Evolutionary conservation across 1,140 invertebrate genomes (phyloP).

Genomic region (Drosophila micromelanica): DNA sequence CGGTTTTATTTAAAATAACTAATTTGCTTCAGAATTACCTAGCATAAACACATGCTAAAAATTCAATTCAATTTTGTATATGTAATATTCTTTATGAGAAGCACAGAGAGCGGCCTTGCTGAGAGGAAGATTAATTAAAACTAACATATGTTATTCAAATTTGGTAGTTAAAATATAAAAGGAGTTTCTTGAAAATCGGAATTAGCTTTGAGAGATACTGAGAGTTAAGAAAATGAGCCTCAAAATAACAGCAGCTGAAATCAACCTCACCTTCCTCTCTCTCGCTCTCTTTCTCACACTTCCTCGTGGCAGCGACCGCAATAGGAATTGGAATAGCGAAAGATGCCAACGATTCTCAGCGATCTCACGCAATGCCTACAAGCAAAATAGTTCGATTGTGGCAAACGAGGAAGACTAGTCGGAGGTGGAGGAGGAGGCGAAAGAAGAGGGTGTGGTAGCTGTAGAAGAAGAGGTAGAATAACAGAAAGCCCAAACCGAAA

Average conservation of each 20-base stretch:
- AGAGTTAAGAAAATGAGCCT: neutral
- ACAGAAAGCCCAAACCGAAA: slow-evolving; percentile 60
- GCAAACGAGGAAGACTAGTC: slow-evolving; percentile 2
- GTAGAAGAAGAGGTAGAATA: slow-evolving; percentile 20
- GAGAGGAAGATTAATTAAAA: too few species aligned
- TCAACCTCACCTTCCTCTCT: neutral
- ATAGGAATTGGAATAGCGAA: slow-evolving; percentile 28
- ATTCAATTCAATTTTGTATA: too few species aligned
- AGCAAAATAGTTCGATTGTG: slow-evolving; percentile 49
- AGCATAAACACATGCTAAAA: too few species aligned
- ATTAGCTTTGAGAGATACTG: neutral
- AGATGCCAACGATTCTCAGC: slow-evolving; percentile 25
- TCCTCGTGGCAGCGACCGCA: slow-evolving; percentile 6
- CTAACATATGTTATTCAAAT: too few species aligned
- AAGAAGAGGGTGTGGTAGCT: neutral
- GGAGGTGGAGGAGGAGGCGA: neutral
- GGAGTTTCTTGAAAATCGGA: neutral
- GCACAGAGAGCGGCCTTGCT: too few species aligned
- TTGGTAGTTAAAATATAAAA: neutral
- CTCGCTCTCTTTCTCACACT: neutral
- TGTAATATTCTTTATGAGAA: too few species aligned
- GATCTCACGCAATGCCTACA: slow-evolving; percentile 39
- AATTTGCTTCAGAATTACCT: too few species aligned
- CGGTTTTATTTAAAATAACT: too few species aligned
- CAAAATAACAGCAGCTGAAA: neutral